These are phyloP conservation scores for Dicycla oo DNA, from an alignment of 2,888 invertebrate species.

Conservation along the genomic window DNA sequence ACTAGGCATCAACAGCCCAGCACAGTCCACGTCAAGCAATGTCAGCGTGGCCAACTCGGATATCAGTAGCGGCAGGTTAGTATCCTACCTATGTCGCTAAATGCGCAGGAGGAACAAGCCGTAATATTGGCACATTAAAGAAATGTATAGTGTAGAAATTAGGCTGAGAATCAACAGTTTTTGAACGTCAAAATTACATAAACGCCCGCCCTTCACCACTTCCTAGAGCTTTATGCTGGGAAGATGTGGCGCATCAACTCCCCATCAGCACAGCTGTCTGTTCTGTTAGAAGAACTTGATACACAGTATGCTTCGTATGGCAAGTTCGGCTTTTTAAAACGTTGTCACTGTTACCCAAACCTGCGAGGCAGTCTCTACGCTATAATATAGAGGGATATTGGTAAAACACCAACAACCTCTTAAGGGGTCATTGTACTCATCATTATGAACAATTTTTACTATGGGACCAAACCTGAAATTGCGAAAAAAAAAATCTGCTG, in stretches of 20 bases:
- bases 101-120: not conserved
- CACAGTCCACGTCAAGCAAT: constrained; percentile 80
- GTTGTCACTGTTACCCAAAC: not conserved
- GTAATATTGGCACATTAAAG: not conserved
- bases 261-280: not conserved
- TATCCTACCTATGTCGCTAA: constrained; percentile 33
- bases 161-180: too few relatives aligned
- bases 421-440: too few relatives aligned
- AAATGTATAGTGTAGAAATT: not conserved
- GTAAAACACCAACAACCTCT: too few relatives aligned
- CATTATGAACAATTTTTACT: too few relatives aligned
- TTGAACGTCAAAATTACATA: not conserved
- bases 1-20: constrained; percentile 74
- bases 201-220: not conserved
- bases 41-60: constrained; percentile 86
- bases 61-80: constrained; percentile 87
- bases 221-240: not conserved
- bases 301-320: not conserved
- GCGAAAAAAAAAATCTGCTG: too few relatives aligned
- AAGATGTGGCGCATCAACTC: not conserved
- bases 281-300: not conserved
- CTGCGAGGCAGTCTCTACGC: not conserved
- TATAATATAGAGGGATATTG: too few relatives aligned
- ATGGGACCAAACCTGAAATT: too few relatives aligned
- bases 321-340: not conserved